Evolutionary conservation across 2,797 vertebrate genomes (phyloP), one percentile per base, ranked within the genome.

Genomic region (Lepilemur ruficaudatus): DNA sequence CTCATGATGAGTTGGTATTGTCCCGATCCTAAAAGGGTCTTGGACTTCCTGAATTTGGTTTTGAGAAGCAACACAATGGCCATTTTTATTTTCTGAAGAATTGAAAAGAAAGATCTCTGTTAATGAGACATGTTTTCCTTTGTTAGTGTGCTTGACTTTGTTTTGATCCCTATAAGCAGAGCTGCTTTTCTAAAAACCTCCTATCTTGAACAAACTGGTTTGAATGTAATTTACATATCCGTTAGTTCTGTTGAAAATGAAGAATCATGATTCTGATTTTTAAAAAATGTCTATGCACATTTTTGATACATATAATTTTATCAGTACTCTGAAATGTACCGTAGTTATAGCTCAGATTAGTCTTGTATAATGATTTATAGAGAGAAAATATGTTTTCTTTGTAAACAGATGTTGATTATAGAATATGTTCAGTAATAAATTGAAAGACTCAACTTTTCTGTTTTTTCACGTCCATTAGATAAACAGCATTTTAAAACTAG

Each of bases 201-300:
- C 80, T 23, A 0, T 97, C 97, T 97, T 98, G 93, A 98, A 97
- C 89, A 97, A 95, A 98, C 97, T 93, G 78, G 52, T 93, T 97
- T 96, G 91, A 97, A 96, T 98, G 72, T 96, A 97, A 98, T 96
- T 94, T 97, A 83, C 69, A 96, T 23, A 96, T 97, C 97, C 89
- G 80, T 97, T 92, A 50, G 28, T 96, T 98, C 96, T 95, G 81
- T 90, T 78, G 90, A 96, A 97, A 97, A 97, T 97, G 96, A 98
- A 97, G 65, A 89, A 94, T 97, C 86, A 91, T 91, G 35, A 48
- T 70, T 79, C 1, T 89, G 89, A 91, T 94, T 95, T 98, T 97
- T 96, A 30, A 95, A 97, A 46, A 97, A 97, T 79, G 43, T 95
- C 70, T 83, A 15, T 38, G 22, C 80, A 18, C 80, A 41, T 73